Percentiles rank a stretch among this genome's conserved stretches.
Evolutionary conservation across 30 jellyfish, hydroid and myxozoan genomes (phyloP).

Genomic region (Cassiopea andromeda): DNA sequence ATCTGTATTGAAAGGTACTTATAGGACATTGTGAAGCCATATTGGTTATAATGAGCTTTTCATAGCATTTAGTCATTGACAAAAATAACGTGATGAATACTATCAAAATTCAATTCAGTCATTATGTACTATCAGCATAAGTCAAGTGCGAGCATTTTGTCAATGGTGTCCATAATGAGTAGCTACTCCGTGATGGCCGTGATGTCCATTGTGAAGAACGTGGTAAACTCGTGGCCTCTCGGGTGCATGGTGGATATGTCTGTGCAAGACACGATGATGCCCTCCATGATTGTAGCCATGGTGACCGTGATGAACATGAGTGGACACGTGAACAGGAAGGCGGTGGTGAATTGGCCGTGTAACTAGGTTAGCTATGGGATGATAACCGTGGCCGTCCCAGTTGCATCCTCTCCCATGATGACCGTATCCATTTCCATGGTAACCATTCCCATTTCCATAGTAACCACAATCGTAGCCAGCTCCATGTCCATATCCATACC

Average conservation of each 20-base stretch:
- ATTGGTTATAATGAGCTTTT: too few species aligned
- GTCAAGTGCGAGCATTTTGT: not conserved
- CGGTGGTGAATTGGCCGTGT: conserved; percentile 50
- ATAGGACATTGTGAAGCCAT: too few species aligned
- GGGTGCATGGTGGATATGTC: conserved; percentile 34
- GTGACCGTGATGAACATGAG: conserved; percentile 44
- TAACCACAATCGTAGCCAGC: conserved; percentile 28
- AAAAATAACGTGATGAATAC: too few species aligned
- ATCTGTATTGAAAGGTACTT: too few species aligned
- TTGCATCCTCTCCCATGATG: conserved; percentile 17
- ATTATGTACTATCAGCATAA: too few species aligned
- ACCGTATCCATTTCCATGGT: conserved; percentile 15
- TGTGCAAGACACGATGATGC: conserved; percentile 62
- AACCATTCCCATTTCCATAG: conserved; percentile 14
- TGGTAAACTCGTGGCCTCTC: conserved; percentile 10
- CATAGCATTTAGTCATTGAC: too few species aligned
- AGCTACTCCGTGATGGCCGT: conserved; percentile 49
- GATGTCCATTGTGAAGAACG: conserved; percentile 26
- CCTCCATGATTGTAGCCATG: conserved; percentile 47
- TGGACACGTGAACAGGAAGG: conserved; percentile 36
- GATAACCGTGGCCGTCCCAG: conserved; percentile 25
- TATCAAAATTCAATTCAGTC: too few species aligned
- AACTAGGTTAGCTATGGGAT: conserved; percentile 54
- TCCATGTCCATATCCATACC: conserved; percentile 39
- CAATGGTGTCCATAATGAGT: not conserved